A percentile compares a stretch with the other conserved stretches of the same genome.
phyloP scores from a whole-genome alignment of 2,888 invertebrate genomes.

The Acanthococcus lagerstroemiae region DNA sequence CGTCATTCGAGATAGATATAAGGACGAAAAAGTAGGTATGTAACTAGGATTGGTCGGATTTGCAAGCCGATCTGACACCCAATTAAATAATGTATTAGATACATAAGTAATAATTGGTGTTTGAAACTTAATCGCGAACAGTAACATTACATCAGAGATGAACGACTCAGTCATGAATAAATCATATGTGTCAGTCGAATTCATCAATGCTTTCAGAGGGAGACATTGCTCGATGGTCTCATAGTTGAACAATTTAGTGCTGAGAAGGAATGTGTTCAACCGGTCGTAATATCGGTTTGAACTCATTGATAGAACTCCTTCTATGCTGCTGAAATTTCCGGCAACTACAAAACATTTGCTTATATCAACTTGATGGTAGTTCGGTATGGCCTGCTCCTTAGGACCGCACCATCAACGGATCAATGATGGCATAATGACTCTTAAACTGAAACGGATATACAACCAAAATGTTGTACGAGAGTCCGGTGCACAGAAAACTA shows the following conservation, averaged over 20 bases:
- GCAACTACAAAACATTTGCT: neutral
- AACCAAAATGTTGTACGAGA: conserved; percentile 22
- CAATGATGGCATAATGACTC: conserved; percentile 31
- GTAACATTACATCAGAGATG: conserved; percentile 34
- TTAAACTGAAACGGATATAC: conserved; percentile 28
- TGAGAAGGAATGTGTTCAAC: neutral
- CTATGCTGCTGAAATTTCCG: neutral
- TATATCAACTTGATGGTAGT: conserved; percentile 9
- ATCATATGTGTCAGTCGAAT: conserved; percentile 32
- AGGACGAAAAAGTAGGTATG: neutral
- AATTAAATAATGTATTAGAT: conserved; percentile 35
- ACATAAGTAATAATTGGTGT: conserved; percentile 34
- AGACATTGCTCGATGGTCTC: neutral
- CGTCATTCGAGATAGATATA: neutral
- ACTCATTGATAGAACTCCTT: neutral
- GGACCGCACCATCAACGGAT: conserved; percentile 12
- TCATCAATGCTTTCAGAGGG: conserved; percentile 4
- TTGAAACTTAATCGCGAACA: conserved; percentile 34
- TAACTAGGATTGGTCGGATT: neutral
- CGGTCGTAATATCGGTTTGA: neutral
- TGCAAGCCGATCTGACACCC: conserved; percentile 32
- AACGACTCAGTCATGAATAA: conserved; percentile 36
- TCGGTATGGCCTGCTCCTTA: conserved; percentile 6
- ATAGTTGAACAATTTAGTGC: neutral
- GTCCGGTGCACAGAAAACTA: too few relatives aligned